Base-by-base conservation (phyloP, 1,140 invertebrate species). In the Papilio machaon region DNA sequence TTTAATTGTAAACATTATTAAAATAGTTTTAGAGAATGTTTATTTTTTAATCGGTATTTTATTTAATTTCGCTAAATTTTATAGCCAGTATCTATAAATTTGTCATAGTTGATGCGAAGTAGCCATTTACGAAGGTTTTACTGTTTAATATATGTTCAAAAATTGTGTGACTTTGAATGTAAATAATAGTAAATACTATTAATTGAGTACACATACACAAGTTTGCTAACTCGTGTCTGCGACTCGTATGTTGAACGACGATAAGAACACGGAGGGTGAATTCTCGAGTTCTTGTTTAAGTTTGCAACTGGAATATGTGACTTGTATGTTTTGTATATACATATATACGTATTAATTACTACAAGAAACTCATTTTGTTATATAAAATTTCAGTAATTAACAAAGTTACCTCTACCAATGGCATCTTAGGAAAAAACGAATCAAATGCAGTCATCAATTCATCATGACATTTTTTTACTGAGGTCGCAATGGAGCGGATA, bases 191-290 rank as follows among this genome's bases (percentile, higher is more conserved):
- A 70, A 70, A 70, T 70, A 70, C 23, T 30, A 70, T 3, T 70
- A 70, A 70, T 70, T 70, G 64, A 10, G 30, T 70, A 35, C 2
- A 70, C 13, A 70, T 7, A 70, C 13, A 70, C 30, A 35, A 70
- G 64, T 70, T 70, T 15, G 30, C 30, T 15, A 70, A 70, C 64
- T 70, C 35, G 64, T 70, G 64, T 70, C 64, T 70, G 23, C 17
- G 17, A 17, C 64, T 38, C 64, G 64, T 23, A 70, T 70, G 64
- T 70, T 38, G 64, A 35, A 70, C 64, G 30, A 70, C 64, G 64
- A 70, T 70, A 70, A 70, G 64, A 70, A 70, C 35, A 70, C 64
- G 64, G 19, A 70, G 64, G 11, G 30, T 30, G 35, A 70, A 70
- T 70, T 70, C 64, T 11, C 6, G 30, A 35, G 64, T 70, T 38